Percentiles rank a stretch among this genome's conserved stretches.
These are phyloP conservation scores for Eueides isabella DNA, from an alignment of 1,140 invertebrate genomes.

Conservation along the genomic window DNA sequence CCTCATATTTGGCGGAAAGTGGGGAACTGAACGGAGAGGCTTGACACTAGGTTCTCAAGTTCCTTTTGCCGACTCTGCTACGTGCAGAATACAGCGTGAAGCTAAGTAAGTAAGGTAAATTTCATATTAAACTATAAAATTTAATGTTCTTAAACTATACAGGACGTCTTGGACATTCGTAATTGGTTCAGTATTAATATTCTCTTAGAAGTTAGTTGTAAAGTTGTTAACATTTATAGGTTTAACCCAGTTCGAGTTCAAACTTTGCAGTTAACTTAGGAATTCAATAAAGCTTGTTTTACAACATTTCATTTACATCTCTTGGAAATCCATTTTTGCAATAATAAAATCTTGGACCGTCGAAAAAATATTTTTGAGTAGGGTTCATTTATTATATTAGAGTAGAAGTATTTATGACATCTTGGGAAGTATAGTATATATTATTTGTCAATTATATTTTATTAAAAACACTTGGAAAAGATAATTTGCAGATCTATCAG, in stretches of 20 bases:
- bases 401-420: too few species aligned
- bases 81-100: too few species aligned
- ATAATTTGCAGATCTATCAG: too few species aligned
- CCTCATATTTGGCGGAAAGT: too few species aligned
- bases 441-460: too few species aligned
- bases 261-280: slow-evolving; percentile 3
- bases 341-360: background rate
- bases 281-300: slow-evolving; percentile 2
- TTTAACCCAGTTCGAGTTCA: slow-evolving; percentile 2
- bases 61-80: too few species aligned
- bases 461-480: too few species aligned
- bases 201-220: background rate
- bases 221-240: slow-evolving; percentile 14
- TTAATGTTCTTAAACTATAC: background rate
- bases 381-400: background rate
- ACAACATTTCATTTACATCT: background rate
- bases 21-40: too few species aligned
- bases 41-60: too few species aligned
- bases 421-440: too few species aligned
- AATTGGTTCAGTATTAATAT: slow-evolving; percentile 1
- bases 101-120: too few species aligned
- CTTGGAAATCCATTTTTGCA: background rate
- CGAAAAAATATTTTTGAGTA: background rate
- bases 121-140: background rate
- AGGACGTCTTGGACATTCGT: background rate